phyloP scores from a whole-genome alignment of 2,797 vertebrate genomes.

The Heterohyrax brucei region DNA sequence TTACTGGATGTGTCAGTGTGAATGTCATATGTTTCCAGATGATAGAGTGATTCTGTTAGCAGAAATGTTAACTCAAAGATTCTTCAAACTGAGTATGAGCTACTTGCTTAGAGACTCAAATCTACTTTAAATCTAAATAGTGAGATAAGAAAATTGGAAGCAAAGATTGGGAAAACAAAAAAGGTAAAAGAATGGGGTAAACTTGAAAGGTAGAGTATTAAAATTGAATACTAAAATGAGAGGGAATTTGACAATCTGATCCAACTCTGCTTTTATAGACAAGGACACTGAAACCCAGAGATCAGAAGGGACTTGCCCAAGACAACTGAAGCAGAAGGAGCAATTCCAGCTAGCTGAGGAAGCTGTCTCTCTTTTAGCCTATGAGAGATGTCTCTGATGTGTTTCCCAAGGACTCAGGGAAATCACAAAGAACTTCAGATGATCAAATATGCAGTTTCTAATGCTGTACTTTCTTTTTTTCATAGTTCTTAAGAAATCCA shows the following conservation, averaged over 20 bases:
- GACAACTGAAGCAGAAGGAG: not conserved
- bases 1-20: not conserved
- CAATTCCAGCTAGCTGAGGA: not conserved
- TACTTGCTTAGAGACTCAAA: not conserved
- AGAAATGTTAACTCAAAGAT: not conserved
- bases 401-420: slow-evolving; percentile 4
- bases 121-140: slow-evolving; percentile 6
- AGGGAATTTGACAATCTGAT: not conserved
- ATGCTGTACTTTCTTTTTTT: not conserved
- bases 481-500: slow-evolving; percentile 52
- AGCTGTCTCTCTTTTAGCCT: not conserved
- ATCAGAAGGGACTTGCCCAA: not conserved
- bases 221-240: not conserved
- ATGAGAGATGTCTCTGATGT: not conserved
- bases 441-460: not conserved
- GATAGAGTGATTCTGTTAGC: not conserved
- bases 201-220: slow-evolving; percentile 32
- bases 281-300: not conserved
- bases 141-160: not conserved
- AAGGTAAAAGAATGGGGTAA: not conserved
- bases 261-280: not conserved
- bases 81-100: not conserved
- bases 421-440: slow-evolving; percentile 40
- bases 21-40: not conserved
- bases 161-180: not conserved